Evolutionary conservation across 2,113 vertebrate genomes (phyloP).

Genomic region (Tragulus kanchil): DNA sequence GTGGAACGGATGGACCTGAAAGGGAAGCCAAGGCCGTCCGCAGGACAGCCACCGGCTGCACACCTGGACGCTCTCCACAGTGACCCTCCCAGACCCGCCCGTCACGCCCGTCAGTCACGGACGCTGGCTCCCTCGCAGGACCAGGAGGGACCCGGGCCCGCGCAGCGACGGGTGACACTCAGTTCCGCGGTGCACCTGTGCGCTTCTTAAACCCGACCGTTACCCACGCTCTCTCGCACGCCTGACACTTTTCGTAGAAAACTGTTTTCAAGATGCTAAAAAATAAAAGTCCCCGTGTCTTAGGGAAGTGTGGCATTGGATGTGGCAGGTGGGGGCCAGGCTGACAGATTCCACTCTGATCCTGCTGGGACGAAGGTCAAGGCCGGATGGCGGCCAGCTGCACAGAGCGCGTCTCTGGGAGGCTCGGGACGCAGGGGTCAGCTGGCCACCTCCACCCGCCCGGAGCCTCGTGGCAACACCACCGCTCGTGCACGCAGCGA

Average conservation of each 20-base stretch:
- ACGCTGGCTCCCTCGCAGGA: rapidly evolving
- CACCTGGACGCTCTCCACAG: rapidly evolving
- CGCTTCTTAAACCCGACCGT: too few relatives aligned
- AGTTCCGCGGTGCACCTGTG: rapidly evolving
- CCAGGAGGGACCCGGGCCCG: neutral
- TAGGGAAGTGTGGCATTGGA: neutral
- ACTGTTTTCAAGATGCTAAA: neutral
- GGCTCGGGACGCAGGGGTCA: neutral
- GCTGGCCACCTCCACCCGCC: neutral
- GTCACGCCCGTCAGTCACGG: too few relatives aligned
- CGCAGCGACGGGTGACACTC: neutral
- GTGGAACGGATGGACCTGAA: rapidly evolving
- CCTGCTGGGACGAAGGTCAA: neutral
- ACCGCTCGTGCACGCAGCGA: rapidly evolving
- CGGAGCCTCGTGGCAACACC: rapidly evolving
- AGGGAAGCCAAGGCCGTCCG: neutral
- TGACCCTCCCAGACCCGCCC: neutral
- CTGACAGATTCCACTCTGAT: neutral
- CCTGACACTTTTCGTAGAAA: neutral
- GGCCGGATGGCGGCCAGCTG: neutral
- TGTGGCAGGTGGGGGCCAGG: neutral
- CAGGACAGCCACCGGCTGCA: rapidly evolving
- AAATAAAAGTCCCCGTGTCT: neutral
- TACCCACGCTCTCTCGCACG: neutral
- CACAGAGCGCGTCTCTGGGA: neutral